These are phyloP conservation scores for Dreissena rostriformis DNA, from an alignment of 1,140 invertebrate species.

Conservation along the genomic window DNA sequence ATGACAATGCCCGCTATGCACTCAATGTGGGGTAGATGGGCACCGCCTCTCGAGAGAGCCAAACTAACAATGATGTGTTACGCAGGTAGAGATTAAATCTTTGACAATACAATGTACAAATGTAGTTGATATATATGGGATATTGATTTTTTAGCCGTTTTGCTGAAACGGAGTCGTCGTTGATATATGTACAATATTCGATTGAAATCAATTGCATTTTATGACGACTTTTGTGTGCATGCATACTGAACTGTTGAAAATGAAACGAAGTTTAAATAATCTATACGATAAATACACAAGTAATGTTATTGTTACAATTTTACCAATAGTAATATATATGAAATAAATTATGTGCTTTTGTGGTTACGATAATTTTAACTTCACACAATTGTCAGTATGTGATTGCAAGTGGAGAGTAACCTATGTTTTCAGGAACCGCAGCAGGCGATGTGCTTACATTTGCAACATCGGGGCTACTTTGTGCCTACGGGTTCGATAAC, in stretches of 20 bases:
- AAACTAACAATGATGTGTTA: constrained; percentile 70
- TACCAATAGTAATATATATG: neutral
- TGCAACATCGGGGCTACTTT: constrained; percentile 69
- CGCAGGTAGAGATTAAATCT: constrained; percentile 63
- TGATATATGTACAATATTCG: too few relatives aligned
- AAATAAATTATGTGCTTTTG: too few relatives aligned
- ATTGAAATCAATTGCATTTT: too few relatives aligned
- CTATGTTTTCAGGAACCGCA: constrained; percentile 81
- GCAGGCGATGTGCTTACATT: constrained; percentile 71
- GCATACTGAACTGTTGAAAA: neutral
- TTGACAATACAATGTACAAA: too few relatives aligned
- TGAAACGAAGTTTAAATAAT: neutral
- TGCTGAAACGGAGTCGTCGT: too few relatives aligned
- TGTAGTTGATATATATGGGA: neutral
- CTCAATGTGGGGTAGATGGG: constrained; percentile 84
- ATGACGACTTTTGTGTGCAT: neutral
- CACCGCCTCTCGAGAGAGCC: constrained; percentile 74
- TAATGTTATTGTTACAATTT: neutral
- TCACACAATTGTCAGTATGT: neutral
- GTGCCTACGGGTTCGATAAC: constrained; percentile 66
- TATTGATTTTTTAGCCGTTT: too few relatives aligned
- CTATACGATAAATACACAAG: neutral
- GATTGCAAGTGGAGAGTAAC: neutral
- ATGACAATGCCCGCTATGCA: constrained; percentile 94
- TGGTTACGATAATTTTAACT: neutral